Evolutionary conservation across 2,888 invertebrate genomes (phyloP), one percentile per base, ranked within the genome.

Genomic region (Pyrrhia umbra): DNA sequence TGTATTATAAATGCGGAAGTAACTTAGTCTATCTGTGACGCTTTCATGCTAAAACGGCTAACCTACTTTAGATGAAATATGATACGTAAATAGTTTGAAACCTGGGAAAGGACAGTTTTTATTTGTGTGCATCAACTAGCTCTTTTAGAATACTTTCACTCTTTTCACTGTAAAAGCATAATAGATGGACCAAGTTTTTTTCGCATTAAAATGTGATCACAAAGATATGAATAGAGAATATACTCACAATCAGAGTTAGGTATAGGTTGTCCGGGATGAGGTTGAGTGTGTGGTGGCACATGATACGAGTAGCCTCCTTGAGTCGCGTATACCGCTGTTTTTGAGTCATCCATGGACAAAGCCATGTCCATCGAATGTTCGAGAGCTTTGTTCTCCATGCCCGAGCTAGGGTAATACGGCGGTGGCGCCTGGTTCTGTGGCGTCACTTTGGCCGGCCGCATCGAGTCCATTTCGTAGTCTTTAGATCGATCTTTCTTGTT

Each of bases 381-480:
- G 45, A 98, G 93, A 25, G 98, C 98, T 92, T 98, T 98, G 90
- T 98, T 98, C 92, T 98, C 98, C 96, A 98, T 96, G 0, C 98
- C 98, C 47, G 97, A 87, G 58, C 92, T 96, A n/a, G 98, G 98
- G 86, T 98, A 98, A 83, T 98, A 98, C 0, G 98, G 98, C 30
- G 98, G 98, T 20, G 98, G 98, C 1, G 98, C 97, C 85, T 97
- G 97, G 69, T 97, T 97, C 90, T 97, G 98, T 71, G 97, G 97
- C n/a, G 97, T 96, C 40, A 98, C 97, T 90, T 98, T 97, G 49
- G 97, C 97, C 16, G 98, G 97, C 60, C 97, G 96, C 75, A 97
- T 97, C 0, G 97, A 97, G 86, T 98, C 98, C 97, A 98, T 97
- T 94, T 98, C 98, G 89, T 98, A 98, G 89, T 98, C 98, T 92